Percentiles rank a stretch among this genome's conserved stretches.
Conservation (phyloP, 1,140 invertebrate species). For the Drosophila tani region DNA sequence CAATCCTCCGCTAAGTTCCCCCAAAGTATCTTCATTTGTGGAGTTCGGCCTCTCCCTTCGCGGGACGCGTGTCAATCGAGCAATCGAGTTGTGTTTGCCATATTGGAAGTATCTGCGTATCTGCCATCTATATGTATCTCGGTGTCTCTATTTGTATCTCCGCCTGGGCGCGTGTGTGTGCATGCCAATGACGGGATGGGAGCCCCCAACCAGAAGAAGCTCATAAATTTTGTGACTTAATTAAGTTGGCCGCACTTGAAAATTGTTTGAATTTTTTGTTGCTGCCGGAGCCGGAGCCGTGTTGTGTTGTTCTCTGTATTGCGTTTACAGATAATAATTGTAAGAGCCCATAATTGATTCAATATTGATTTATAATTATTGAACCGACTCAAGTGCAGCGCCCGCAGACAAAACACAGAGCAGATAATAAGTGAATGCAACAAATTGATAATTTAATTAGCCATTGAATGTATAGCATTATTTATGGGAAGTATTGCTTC, state of each 20-base stretch:
- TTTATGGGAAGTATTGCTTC: background rate
- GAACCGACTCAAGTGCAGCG: conserved; percentile 51
- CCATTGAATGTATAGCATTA: conserved; percentile 2
- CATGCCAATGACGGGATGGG: conserved; percentile 36
- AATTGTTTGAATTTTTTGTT: conserved; percentile 74
- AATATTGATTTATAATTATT: conserved; percentile 79
- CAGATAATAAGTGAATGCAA: conserved; percentile 35
- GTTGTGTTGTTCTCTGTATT: conserved; percentile 34
- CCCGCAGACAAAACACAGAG: conserved; percentile 25
- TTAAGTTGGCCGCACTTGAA: conserved; percentile 82
- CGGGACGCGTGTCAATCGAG: conserved; percentile 75
- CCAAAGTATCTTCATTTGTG: conserved; percentile 62
- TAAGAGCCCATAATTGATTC: conserved; percentile 73
- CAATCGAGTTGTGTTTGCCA: conserved; percentile 54
- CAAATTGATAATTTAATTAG: conserved; percentile 51
- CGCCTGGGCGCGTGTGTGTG: conserved; percentile 24
- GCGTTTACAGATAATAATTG: conserved; percentile 73
- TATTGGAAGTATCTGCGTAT: conserved; percentile 42
- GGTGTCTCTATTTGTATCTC: conserved; percentile 42
- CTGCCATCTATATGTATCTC: conserved; percentile 25
- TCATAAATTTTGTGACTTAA: conserved; percentile 82
- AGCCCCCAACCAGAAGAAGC: conserved; percentile 62
- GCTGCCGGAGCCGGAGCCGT: conserved; percentile 2
- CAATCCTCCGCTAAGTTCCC: conserved; percentile 49
- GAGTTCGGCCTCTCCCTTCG: conserved; percentile 19